A percentile compares a stretch with the other conserved stretches of the same genome.
phyloP scores from a whole-genome alignment of 2,797 vertebrate species.

The Ctenochaetus hawaiiensis region DNA sequence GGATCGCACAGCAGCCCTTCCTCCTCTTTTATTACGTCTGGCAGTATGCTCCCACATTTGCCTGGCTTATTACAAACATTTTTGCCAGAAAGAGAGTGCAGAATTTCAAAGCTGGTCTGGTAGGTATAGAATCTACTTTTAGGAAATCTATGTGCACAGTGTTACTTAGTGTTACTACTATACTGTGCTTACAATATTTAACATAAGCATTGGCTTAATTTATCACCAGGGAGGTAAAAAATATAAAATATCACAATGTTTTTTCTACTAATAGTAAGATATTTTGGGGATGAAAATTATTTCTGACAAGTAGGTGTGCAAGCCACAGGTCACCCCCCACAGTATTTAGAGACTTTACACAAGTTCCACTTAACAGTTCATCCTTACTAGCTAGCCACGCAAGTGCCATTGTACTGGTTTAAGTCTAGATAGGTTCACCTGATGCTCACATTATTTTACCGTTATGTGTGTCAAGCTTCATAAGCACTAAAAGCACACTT shows the following conservation, averaged over 20 bases:
- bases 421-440: no score
- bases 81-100: constrained; percentile 89
- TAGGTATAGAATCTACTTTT: constrained; percentile 72
- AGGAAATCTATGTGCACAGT: neutral
- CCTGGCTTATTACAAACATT: constrained; percentile 85
- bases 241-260: neutral
- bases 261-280: neutral
- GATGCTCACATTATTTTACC: no score
- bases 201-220: neutral
- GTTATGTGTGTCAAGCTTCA: no score
- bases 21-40: constrained; percentile 88
- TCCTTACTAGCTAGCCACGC: neutral
- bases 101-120: constrained; percentile 93
- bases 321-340: neutral
- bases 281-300: neutral
- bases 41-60: constrained; percentile 93
- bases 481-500: neutral
- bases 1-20: constrained; percentile 92
- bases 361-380: neutral
- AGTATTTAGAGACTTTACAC: neutral
- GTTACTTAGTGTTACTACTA: no score
- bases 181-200: neutral
- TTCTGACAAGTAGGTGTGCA: neutral
- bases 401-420: neutral
- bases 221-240: neutral